Base-by-base conservation (phyloP, 2,113 vertebrate genomes). In the Megatriorchis doriae region DNA sequence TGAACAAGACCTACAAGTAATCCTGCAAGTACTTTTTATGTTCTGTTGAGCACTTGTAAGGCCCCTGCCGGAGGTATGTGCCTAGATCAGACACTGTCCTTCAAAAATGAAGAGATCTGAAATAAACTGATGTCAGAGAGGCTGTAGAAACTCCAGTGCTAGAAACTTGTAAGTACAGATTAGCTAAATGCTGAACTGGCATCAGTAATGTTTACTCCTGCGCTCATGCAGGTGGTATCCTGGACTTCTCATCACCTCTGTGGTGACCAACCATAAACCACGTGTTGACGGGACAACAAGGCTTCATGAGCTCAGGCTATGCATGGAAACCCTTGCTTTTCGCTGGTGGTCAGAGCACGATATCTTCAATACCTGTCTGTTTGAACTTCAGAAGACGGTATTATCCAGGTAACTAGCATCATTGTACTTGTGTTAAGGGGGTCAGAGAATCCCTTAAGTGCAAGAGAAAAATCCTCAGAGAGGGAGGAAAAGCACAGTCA, bases 401-500 rank as follows among this genome's bases (percentile, higher is more conserved):
- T 82, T 84, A 43, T 63, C 13, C 43, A 47, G 32, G 45, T 48
- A 86, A 61, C 16, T 56, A 42, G 18, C 17, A 56, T 40, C 23
- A 42, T 23, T 1, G 0, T 45, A 29, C 21, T 56, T 19, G 3
- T 48, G 21, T 23, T 91, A 38, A 59, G 4, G 5, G 22, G 2
- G 9, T 63, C 68, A 56, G 53, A 83, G 50, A 73, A 48, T 32
- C 29, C 10, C 10, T 75, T 66, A 40, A 38, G 3, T 43, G 18
- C 16, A 50, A 52, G 75, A 63, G 17, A 63, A 81, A 63, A 67
- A 43, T 32, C 6, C 13, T 5, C 9, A 59, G 31, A 52, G 9
- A 32, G 6, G 13, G 19, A 55, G 16, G 27, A 56, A 77, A 68
- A 43, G 8, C 25, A n/a, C 2, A 78, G 21, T 22, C 21, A 62